Conservation (phyloP, 2,113 vertebrate genomes). For the Dolichotis patagonum region DNA sequence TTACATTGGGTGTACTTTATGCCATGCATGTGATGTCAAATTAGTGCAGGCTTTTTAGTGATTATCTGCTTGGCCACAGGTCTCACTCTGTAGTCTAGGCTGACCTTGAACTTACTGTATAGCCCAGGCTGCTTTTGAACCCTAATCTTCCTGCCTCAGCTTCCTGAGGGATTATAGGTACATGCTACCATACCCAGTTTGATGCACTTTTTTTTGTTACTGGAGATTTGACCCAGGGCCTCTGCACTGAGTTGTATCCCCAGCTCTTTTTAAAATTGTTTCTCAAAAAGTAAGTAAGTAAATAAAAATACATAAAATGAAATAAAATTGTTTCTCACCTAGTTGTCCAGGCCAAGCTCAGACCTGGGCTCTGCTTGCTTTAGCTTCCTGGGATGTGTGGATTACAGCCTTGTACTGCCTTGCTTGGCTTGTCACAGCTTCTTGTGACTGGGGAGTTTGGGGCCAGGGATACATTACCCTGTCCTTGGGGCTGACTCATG, state of each 20-base stretch:
- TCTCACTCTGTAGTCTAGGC: neutral
- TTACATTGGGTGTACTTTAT: neutral
- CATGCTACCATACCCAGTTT: neutral
- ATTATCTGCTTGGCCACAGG: neutral
- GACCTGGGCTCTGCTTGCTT: neutral
- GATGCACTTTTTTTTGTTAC: neutral
- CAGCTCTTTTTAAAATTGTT: neutral
- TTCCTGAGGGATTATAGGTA: neutral
- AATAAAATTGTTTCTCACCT: neutral
- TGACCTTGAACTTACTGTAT: neutral
- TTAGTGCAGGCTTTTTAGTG: neutral
- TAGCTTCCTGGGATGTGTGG: neutral
- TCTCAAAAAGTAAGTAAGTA: no score
- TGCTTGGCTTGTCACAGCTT: neutral
- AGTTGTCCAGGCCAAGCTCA: neutral
- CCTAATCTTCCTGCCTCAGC: neutral
- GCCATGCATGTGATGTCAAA: neutral
- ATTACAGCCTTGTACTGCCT: neutral
- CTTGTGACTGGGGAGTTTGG: neutral
- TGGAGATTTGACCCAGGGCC: neutral
- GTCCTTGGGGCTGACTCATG: neutral
- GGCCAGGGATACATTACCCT: neutral
- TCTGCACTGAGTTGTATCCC: neutral
- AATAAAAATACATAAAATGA: no score
- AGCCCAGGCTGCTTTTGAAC: neutral